Conservation (phyloP, 2,888 invertebrate genomes). For the Erpobdella octoculata region DNA sequence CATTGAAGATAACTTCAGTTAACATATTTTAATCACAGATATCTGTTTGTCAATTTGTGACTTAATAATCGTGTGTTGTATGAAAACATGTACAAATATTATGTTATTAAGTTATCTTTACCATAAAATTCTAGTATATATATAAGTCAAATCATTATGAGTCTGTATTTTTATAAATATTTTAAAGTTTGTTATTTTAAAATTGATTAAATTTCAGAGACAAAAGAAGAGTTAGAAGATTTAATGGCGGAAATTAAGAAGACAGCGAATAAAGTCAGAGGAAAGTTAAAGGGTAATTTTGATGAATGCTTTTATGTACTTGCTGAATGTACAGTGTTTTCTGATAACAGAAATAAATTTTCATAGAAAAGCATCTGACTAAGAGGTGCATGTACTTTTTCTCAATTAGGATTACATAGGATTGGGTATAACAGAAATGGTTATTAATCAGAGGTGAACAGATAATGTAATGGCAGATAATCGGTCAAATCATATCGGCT, state of each 20-base stretch:
- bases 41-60: not conserved
- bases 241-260: constrained; percentile 99
- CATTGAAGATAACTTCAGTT: too few species aligned
- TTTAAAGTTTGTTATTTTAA: not conserved
- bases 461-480: too few species aligned
- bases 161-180: not conserved
- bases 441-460: too few species aligned
- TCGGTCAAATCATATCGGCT: too few species aligned
- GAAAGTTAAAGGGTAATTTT: constrained; percentile 84
- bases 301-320: not conserved
- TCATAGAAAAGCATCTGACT: too few species aligned
- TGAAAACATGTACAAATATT: too few species aligned
- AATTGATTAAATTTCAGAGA: constrained; percentile 65
- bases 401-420: too few species aligned
- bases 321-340: not conserved
- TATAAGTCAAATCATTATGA: not conserved
- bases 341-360: too few species aligned
- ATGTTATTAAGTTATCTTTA: not conserved
- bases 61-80: not conserved
- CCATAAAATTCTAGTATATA: not conserved
- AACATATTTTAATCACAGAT: not conserved
- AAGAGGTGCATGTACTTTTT: too few species aligned
- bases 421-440: too few species aligned
- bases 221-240: constrained; percentile 99
- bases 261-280: constrained; percentile 99